phyloP scores from a whole-genome alignment of 2,888 invertebrate species.

The Machimus atricapillus region DNA sequence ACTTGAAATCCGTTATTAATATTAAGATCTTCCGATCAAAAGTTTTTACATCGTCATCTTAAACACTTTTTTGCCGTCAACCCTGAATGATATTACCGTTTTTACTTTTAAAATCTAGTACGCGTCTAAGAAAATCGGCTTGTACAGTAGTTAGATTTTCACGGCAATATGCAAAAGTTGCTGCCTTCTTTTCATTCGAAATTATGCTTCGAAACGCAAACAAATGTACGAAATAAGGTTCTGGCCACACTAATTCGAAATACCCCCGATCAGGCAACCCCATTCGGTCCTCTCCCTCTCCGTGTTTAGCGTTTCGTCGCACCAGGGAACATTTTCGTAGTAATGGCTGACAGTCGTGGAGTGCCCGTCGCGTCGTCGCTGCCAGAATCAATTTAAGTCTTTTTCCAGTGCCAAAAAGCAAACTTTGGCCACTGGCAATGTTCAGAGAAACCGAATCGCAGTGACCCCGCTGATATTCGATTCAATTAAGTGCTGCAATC shows the following conservation, averaged over 20 bases:
- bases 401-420: constrained; percentile 28
- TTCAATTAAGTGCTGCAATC: background rate
- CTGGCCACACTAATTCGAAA: background rate
- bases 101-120: too few relatives aligned
- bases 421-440: constrained; percentile 3
- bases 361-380: background rate
- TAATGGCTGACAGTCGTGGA: constrained; percentile 27
- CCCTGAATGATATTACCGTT: too few relatives aligned
- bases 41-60: background rate
- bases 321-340: background rate
- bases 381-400: background rate
- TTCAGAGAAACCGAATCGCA: background rate
- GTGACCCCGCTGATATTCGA: background rate
- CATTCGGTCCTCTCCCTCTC: background rate
- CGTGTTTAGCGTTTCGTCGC: background rate
- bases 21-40: background rate
- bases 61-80: too few relatives aligned
- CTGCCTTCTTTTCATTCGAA: background rate
- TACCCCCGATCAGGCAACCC: background rate
- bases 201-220: background rate
- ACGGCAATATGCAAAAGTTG: background rate
- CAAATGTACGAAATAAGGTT: background rate
- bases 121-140: background rate
- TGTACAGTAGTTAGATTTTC: background rate
- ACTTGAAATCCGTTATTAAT: too few relatives aligned